Conservation (phyloP, 1,140 invertebrate genomes). For the Lasioglossum baleicum region DNA sequence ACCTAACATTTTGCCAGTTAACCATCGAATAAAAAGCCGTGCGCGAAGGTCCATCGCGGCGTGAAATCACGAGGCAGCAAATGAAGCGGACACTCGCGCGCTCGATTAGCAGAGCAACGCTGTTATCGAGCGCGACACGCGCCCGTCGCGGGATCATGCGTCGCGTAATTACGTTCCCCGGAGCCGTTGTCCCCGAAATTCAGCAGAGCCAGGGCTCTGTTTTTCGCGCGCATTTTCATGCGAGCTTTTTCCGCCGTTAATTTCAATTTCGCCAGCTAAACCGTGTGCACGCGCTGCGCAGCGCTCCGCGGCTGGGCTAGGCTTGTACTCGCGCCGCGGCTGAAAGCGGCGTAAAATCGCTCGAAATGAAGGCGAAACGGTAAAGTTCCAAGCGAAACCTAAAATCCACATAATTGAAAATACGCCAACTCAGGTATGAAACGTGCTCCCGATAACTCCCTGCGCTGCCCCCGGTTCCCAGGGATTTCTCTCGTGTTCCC, state of each 20-base stretch:
- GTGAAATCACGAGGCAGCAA: not conserved
- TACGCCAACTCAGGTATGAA: constrained; percentile 51
- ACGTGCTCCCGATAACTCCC: constrained; percentile 26
- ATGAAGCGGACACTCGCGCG: not conserved
- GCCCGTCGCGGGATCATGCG: constrained; percentile 2
- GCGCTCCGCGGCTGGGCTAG: not conserved
- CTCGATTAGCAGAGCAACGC: not conserved
- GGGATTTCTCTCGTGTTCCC: not conserved
- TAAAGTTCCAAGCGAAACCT: constrained; percentile 20
- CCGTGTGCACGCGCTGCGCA: not conserved
- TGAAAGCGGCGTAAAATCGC: not conserved
- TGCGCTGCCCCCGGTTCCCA: not conserved
- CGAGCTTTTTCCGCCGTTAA: constrained; percentile 34
- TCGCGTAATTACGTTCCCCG: constrained; percentile 22
- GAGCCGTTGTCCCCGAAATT: constrained; percentile 3
- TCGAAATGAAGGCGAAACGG: constrained; percentile 20
- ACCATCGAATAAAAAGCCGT: not conserved
- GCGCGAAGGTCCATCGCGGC: not conserved
- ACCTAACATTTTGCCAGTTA: too few relatives aligned
- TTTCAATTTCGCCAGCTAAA: constrained; percentile 32
- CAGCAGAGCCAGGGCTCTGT: not conserved
- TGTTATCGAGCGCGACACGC: not conserved
- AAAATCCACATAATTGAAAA: constrained; percentile 60
- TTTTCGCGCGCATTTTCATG: not conserved
- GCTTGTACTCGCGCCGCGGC: not conserved